Percentiles rank a stretch among this genome's conserved stretches.
Evolutionary conservation across 2,888 invertebrate species (phyloP).

Genomic region (Tethea ocularis): DNA sequence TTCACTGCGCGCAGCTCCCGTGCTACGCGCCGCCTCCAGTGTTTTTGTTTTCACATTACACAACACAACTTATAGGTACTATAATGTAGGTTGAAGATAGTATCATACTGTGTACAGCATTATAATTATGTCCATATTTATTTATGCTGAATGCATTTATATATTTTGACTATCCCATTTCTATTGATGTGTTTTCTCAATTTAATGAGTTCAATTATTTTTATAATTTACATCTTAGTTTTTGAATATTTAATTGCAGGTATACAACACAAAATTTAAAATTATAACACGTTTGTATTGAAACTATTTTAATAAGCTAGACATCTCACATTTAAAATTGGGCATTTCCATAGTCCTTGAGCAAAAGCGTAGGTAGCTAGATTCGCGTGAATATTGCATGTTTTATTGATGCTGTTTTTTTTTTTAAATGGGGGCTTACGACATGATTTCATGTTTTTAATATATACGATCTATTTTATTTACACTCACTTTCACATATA

Average conservation of each 20-base stretch:
- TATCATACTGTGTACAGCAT: not conserved
- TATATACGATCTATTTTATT: too few relatives aligned
- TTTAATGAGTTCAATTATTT: too few relatives aligned
- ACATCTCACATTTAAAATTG: not conserved
- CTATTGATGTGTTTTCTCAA: not conserved
- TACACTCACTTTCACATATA: too few relatives aligned
- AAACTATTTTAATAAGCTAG: not conserved
- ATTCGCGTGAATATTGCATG: not conserved
- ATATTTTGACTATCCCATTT: not conserved
- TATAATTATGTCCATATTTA: not conserved
- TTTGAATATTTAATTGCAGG: too few relatives aligned
- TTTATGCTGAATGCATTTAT: not conserved
- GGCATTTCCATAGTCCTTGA: conserved; percentile 4
- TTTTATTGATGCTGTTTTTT: not conserved
- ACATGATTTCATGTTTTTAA: not conserved
- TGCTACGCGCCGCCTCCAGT: conserved; percentile 68
- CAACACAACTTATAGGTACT: conserved; percentile 11
- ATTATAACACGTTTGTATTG: not conserved
- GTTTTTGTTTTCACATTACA: conserved; percentile 30
- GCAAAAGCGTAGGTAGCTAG: not conserved
- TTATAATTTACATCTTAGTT: too few relatives aligned
- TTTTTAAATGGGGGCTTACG: not conserved
- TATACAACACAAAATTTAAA: not conserved
- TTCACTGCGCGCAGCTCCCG: conserved; percentile 66
- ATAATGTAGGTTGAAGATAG: not conserved